Evolutionary conservation across 2,888 invertebrate genomes (phyloP).

Genomic region (Andrena bucephala): DNA sequence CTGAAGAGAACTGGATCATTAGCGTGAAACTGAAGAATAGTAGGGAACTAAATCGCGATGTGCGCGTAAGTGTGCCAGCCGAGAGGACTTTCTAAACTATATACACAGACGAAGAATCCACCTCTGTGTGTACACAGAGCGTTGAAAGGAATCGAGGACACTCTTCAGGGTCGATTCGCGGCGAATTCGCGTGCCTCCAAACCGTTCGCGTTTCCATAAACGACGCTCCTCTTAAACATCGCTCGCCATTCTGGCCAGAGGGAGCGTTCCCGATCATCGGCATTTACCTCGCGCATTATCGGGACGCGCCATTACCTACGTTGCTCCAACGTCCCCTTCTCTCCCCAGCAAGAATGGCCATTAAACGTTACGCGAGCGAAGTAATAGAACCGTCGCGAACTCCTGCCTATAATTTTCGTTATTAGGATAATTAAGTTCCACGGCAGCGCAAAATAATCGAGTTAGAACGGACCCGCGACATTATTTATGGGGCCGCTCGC

Average conservation of each 20-base stretch:
- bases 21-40: conserved; percentile 41
- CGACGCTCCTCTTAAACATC: neutral
- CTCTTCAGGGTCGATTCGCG: conserved; percentile 18
- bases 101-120: neutral
- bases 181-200: neutral
- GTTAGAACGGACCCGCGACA: conserved; percentile 43
- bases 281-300: neutral
- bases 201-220: neutral
- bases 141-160: conserved; percentile 29
- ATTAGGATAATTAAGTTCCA: conserved; percentile 57
- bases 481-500: conserved; percentile 49
- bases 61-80: conserved; percentile 24
- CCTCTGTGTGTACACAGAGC: neutral
- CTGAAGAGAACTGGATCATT: conserved; percentile 52
- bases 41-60: conserved; percentile 28
- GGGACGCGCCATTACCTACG: neutral
- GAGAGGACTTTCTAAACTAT: conserved; percentile 32
- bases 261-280: too few species aligned
- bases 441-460: conserved; percentile 44
- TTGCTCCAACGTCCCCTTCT: neutral
- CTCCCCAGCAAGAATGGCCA: conserved; percentile 28
- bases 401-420: conserved; percentile 51
- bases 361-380: conserved; percentile 35
- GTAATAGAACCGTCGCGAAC: conserved; percentile 38
- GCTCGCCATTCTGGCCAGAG: too few species aligned